Conservation (phyloP, 2,113 vertebrate species). For the Ploceus nigricollis region DNA sequence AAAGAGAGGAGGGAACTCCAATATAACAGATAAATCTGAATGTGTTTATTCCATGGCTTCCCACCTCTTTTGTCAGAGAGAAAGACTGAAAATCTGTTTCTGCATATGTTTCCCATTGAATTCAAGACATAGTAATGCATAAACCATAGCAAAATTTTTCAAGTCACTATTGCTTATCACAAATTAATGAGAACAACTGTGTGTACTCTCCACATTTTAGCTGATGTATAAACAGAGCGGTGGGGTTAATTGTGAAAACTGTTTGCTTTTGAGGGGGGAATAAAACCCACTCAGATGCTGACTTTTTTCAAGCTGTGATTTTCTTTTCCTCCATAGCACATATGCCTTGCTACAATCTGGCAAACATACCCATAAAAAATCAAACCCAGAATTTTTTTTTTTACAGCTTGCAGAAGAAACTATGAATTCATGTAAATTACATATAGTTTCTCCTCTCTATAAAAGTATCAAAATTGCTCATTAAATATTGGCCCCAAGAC, state of each 20-base stretch:
- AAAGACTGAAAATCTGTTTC: conserved; percentile 60
- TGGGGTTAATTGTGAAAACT: conserved; percentile 60
- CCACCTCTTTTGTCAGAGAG: not conserved
- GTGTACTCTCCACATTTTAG: conserved; percentile 57
- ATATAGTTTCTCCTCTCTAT: not conserved
- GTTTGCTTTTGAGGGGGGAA: conserved; percentile 16
- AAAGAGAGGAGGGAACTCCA: not conserved
- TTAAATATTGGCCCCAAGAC: not conserved
- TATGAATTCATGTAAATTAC: not conserved
- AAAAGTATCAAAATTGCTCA: not conserved
- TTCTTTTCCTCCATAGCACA: not conserved
- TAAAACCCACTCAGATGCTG: conserved; percentile 23
- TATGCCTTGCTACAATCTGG: conserved; percentile 22
- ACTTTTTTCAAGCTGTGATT: conserved; percentile 50
- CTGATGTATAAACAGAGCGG: conserved; percentile 63
- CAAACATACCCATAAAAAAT: not conserved
- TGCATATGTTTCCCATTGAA: conserved; percentile 64
- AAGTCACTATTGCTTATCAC: conserved; percentile 59
- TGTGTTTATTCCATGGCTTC: not conserved
- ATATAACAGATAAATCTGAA: not conserved
- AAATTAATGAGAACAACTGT: conserved; percentile 70
- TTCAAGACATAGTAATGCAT: conserved; percentile 38
- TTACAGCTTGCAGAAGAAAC: not conserved
- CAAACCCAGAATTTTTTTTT: not conserved
- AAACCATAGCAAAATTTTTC: conserved; percentile 51